Conservation (phyloP, 2,797 vertebrate genomes). For the Neosalanx taihuensis region DNA sequence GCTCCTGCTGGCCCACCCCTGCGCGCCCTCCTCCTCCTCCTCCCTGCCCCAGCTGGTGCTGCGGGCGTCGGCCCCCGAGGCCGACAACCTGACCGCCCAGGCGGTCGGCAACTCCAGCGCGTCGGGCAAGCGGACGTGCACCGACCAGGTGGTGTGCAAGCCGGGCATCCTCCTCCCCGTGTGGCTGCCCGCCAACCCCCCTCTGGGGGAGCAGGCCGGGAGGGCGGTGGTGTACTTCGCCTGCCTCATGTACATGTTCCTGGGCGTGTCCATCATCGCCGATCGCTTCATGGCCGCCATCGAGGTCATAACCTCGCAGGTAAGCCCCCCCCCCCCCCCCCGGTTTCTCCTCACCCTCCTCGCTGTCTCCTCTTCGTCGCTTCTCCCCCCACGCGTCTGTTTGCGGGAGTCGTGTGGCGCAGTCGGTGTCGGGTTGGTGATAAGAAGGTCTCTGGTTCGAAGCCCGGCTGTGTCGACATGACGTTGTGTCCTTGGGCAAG, state of each 20-base stretch:
- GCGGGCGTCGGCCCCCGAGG: constrained; percentile 25
- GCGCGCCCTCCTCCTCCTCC: constrained; percentile 33
- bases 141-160: constrained; percentile 67
- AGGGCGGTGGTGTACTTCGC: constrained; percentile 89
- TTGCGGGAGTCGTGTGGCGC: too few species aligned
- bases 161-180: constrained; percentile 86
- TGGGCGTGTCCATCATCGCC: constrained; percentile 91
- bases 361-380: neutral
- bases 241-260: constrained; percentile 91
- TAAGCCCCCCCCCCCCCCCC: neutral
- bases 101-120: constrained; percentile 40
- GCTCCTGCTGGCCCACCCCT: constrained; percentile 48
- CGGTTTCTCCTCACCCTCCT: neutral
- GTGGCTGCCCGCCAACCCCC: constrained; percentile 83
- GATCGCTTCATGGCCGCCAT: constrained; percentile 96
- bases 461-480: too few species aligned
- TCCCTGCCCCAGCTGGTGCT: constrained; percentile 51
- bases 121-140: constrained; percentile 44
- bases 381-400: too few species aligned
- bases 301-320: constrained; percentile 80
- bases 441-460: too few species aligned
- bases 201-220: constrained; percentile 81
- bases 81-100: constrained; percentile 34
- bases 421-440: too few species aligned
- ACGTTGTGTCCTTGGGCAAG: too few species aligned